A percentile compares a stretch with the other conserved stretches of the same genome.
These are phyloP conservation scores for Ramphastos sulfuratus DNA, from an alignment of 2,113 vertebrate species.

Conservation along the genomic window DNA sequence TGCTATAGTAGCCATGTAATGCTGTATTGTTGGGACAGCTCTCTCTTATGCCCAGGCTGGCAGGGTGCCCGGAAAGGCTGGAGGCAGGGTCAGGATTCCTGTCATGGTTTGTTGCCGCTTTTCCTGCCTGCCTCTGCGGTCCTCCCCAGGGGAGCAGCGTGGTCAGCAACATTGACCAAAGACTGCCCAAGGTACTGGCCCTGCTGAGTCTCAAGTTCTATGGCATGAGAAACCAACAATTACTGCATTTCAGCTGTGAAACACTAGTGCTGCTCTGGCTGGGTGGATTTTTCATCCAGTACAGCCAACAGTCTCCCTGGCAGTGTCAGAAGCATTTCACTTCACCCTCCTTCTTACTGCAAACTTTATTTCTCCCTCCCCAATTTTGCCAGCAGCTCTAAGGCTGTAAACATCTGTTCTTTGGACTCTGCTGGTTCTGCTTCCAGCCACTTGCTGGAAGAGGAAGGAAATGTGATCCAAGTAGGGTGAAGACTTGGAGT, in stretches of 20 bases:
- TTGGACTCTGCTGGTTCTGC: not conserved
- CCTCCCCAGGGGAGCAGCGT: not conserved
- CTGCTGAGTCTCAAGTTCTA: not conserved
- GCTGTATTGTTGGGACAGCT: not conserved
- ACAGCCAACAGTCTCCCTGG: not conserved
- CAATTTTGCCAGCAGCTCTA: not conserved
- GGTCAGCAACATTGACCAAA: not conserved
- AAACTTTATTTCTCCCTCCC: not conserved
- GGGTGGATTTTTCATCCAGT: not conserved
- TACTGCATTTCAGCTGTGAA: not conserved
- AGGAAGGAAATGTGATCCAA: not conserved
- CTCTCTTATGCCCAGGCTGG: not conserved
- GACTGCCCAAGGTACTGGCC: not conserved
- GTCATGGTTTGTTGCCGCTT: not conserved
- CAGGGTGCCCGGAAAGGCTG: not conserved
- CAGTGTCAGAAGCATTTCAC: not conserved
- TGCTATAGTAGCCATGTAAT: not conserved
- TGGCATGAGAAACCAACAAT: not conserved
- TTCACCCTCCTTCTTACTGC: not conserved
- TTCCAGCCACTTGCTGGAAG: not conserved
- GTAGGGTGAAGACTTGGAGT: not conserved
- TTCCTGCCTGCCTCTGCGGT: not conserved
- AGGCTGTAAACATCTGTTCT: not conserved
- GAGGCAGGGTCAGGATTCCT: not conserved
- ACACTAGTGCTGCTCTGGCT: not conserved